A percentile compares a stretch with the other conserved stretches of the same genome.
These are phyloP conservation scores for Elephas maximus DNA, from an alignment of 2,113 vertebrate genomes.

Conservation along the genomic window DNA sequence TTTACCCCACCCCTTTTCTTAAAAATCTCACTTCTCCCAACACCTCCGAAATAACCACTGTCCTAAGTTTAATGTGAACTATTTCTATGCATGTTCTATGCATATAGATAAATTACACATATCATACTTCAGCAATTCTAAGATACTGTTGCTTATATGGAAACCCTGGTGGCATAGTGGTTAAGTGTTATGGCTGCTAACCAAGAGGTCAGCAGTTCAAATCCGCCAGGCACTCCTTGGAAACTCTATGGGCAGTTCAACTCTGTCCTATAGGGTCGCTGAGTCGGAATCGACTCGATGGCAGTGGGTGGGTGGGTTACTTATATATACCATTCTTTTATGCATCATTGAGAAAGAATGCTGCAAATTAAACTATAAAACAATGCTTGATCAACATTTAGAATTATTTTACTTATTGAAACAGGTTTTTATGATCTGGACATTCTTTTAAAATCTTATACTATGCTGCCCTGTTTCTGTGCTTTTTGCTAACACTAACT, in stretches of 20 bases:
- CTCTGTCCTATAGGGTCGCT: too few species aligned
- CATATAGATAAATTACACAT: neutral
- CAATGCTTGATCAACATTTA: neutral
- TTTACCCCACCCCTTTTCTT: neutral
- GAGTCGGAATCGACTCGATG: too few species aligned
- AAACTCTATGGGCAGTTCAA: too few species aligned
- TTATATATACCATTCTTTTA: neutral
- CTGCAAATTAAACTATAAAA: constrained; percentile 9
- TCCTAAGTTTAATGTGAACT: neutral
- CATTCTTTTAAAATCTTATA: neutral
- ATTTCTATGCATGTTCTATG: neutral
- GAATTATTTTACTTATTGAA: neutral
- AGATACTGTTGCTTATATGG: neutral
- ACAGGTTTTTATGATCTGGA: neutral
- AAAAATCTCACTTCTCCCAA: neutral
- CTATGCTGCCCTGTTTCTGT: neutral
- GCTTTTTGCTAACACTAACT: neutral
- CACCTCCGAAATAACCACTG: neutral
- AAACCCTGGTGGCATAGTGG: too few species aligned
- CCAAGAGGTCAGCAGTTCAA: too few species aligned
- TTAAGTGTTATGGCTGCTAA: too few species aligned
- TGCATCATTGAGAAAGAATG: neutral
- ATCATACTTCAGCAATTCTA: neutral
- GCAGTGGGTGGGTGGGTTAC: too few species aligned
- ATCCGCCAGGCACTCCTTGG: too few species aligned